These are phyloP conservation scores for Panorpa germanica DNA, from an alignment of 2,888 invertebrate genomes.

Conservation along the genomic window DNA sequence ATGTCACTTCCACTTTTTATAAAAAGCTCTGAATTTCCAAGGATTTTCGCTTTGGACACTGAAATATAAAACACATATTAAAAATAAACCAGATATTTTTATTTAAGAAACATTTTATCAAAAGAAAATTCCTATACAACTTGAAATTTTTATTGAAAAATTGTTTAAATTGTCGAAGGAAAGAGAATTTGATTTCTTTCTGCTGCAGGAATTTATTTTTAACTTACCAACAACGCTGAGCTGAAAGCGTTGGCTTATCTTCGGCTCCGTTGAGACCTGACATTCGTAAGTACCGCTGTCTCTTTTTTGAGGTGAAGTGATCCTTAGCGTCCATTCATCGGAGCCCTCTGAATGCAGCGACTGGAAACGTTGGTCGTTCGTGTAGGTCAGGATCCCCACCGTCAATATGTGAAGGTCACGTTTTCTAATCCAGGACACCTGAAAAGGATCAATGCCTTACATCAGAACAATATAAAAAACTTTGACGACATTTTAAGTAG, in stretches of 20 bases:
- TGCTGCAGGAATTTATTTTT: too few relatives aligned
- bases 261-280: constrained; percentile 61
- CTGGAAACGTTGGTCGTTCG: constrained; percentile 53
- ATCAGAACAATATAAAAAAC: too few relatives aligned
- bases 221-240: constrained; percentile 54
- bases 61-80: constrained; percentile 13
- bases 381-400: constrained; percentile 51
- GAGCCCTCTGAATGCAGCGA: constrained; percentile 50
- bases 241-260: constrained; percentile 52
- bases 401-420: constrained; percentile 62
- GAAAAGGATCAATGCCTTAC: constrained; percentile 17
- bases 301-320: constrained; percentile 45
- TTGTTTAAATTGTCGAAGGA: too few relatives aligned
- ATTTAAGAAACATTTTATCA: constrained; percentile 3
- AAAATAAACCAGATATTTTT: not conserved
- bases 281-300: constrained; percentile 57
- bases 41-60: constrained; percentile 30
- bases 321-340: constrained; percentile 53
- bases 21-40: constrained; percentile 26
- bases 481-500: too few relatives aligned
- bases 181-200: too few relatives aligned
- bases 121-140: not conserved
- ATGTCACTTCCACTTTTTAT: constrained; percentile 30
- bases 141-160: constrained; percentile 1
- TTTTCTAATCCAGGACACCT: constrained; percentile 78